Evolutionary conservation across 2,888 invertebrate species (phyloP), one percentile per base, ranked within the genome.

Genomic region (Mythimna albipuncta): DNA sequence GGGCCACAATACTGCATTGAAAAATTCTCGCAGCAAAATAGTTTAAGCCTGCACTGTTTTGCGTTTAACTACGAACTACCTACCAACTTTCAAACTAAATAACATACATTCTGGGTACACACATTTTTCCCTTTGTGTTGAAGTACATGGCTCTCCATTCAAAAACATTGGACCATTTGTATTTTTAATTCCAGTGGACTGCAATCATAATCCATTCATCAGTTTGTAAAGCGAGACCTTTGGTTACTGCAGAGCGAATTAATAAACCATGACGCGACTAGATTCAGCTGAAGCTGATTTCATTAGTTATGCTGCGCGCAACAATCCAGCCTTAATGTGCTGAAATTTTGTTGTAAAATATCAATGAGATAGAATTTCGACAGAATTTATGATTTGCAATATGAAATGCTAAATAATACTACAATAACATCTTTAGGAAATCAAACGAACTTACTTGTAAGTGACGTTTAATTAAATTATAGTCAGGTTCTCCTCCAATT

Each of bases 241-340:
- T 59, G 32, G n/a, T 52, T 59, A 26, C n/a, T 55, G 44, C 44
- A 35, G 65, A 54, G n/a, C 5, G 47, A 44, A 66, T 75, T 54
- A 61, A 61, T 66, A 61, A 66, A 47, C 6, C n/a, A 21, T 59
- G 59, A 5, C 19, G 21, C 2, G 38, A 41, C n/a, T 64, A 32
- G 13, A 41, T 61, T 54, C 10, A 38, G 35, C 32, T 35, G 38
- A 9, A 47, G 6, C 26, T 19, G 4, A 41, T 1, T 10, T 61
- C 52, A 74, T 44, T 59, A 59, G n/a, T 2, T 2, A 35, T n/a
- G 13, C 9, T n/a, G 38, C 26, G 38, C 16, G 16, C 19, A 11
- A 26, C 2, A 47, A 38, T 47, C 16, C 19, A 10, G 3, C 16
- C 6, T 10, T 44, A 11, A 44, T 54, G n/a, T 4, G 54, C 9